Evolutionary conservation across 2,888 invertebrate species (phyloP).

Genomic region (Onchidella celtica): DNA sequence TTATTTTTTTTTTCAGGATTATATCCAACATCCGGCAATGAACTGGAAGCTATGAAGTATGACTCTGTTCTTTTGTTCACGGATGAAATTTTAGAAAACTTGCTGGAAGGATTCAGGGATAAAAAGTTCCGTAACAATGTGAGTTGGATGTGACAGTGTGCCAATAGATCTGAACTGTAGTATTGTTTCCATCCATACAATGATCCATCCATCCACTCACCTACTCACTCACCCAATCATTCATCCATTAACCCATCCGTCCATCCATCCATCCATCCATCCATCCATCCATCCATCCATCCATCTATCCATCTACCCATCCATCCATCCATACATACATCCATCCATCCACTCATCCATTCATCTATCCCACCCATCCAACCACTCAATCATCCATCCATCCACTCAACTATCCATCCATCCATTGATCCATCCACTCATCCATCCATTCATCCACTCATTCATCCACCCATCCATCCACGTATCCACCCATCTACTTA

Average conservation of each 20-base stretch:
- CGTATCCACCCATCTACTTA: background rate
- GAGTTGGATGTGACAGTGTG: background rate
- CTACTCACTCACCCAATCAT: too few species aligned
- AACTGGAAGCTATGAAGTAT: background rate
- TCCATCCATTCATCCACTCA: background rate
- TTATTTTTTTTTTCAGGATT: conserved; percentile 6
- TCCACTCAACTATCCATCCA: background rate
- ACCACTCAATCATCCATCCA: background rate
- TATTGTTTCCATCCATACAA: too few species aligned
- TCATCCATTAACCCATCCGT: too few species aligned
- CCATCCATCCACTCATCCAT: background rate
- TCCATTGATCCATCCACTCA: background rate
- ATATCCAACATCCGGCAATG: background rate
- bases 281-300: too few species aligned
- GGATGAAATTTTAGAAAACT: background rate
- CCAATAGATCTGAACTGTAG: too few species aligned
- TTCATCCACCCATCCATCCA: background rate
- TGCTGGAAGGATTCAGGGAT: background rate
- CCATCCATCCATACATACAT: too few species aligned
- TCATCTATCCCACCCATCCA: too few species aligned
- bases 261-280: too few species aligned
- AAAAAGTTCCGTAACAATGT: background rate
- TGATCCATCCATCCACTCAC: too few species aligned
- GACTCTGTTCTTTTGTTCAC: background rate
- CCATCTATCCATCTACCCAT: too few species aligned